Conservation (phyloP, 2,797 vertebrate species). For the Artibeus jamaicensis region DNA sequence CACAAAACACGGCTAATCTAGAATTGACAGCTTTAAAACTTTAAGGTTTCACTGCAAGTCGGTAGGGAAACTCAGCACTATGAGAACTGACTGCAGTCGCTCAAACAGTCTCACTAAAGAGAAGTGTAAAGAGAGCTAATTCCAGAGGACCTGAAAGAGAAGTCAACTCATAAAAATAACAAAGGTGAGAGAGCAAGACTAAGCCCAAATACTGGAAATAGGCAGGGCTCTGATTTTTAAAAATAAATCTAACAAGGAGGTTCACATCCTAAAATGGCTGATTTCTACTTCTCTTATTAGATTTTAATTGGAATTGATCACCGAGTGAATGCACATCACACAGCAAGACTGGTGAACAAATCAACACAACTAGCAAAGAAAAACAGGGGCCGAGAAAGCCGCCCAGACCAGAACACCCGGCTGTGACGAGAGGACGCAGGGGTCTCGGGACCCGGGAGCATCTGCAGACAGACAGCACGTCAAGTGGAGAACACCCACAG, state of each 20-base stretch:
- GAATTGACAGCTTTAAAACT: not conserved
- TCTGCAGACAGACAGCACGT: not conserved
- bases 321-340: not conserved
- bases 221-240: not conserved
- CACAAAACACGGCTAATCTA: not conserved
- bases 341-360: not conserved
- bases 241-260: not conserved
- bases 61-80: not conserved
- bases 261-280: not conserved
- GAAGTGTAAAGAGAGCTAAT: accelerated
- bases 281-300: not conserved
- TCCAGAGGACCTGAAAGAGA: not conserved
- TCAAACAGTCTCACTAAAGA: not conserved
- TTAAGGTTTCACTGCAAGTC: too few species aligned
- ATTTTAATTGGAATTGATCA: not conserved
- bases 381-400: not conserved
- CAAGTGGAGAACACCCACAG: not conserved
- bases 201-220: not conserved
- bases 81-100: not conserved
- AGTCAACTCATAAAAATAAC: not conserved
- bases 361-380: not conserved
- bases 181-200: not conserved
- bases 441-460: too few species aligned
- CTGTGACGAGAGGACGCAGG: not conserved
- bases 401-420: not conserved